Evolutionary conservation across 2,888 invertebrate genomes (phyloP).

Genomic region (Thumatha senex): DNA sequence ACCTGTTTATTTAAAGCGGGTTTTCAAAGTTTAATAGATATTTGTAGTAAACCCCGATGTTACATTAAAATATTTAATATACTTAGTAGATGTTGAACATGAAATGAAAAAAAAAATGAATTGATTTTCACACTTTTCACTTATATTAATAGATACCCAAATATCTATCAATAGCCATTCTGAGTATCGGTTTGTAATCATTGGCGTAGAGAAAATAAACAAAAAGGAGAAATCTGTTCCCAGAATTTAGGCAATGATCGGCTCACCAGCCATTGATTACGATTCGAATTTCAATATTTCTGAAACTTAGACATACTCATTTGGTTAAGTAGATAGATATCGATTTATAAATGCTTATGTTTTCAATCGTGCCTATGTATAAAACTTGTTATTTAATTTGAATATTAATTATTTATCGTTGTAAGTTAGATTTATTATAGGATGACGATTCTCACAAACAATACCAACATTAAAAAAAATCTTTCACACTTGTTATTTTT

Average conservation of each 20-base stretch:
- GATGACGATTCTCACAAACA: conserved; percentile 57
- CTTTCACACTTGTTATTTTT: conserved; percentile 77
- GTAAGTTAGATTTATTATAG: conserved; percentile 49
- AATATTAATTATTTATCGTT: conserved; percentile 60
- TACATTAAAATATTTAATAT: conserved; percentile 32
- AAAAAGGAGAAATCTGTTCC: too few species aligned
- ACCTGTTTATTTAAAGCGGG: conserved; percentile 54
- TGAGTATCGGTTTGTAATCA: too few species aligned
- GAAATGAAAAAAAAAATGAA: background rate
- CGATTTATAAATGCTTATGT: conserved; percentile 27
- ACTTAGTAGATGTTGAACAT: conserved; percentile 26
- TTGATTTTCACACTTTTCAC: too few species aligned
- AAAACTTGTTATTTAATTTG: conserved; percentile 65
- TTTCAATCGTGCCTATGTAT: conserved; percentile 70
- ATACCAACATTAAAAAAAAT: conserved; percentile 39
- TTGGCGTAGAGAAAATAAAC: too few species aligned
- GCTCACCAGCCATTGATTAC: too few species aligned
- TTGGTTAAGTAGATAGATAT: too few species aligned
- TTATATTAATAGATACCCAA: too few species aligned
- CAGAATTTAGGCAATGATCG: too few species aligned
- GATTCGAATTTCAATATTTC: too few species aligned
- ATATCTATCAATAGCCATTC: too few species aligned
- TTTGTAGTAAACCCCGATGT: conserved; percentile 41
- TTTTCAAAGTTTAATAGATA: conserved; percentile 57
- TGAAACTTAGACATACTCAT: too few species aligned